These are phyloP conservation scores for Aurelia aurita complex sp. Pacific DNA, from an alignment of 30 jellyfish, hydroid and myxozoan species.

Conservation along the genomic window DNA sequence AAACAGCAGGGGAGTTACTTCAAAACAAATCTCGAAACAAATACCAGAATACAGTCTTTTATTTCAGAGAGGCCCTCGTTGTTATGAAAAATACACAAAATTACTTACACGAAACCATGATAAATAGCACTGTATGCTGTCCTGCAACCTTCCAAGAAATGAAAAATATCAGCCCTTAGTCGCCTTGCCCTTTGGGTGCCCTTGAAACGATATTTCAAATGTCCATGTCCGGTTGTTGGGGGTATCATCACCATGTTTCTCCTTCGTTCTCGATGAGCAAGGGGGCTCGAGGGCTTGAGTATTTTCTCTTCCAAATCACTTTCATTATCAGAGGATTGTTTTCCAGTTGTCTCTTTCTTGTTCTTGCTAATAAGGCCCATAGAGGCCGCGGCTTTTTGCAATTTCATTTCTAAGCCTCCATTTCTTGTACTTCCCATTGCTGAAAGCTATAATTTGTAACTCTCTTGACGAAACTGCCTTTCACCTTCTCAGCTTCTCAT, in stretches of 20 bases:
- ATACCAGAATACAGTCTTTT: too few species aligned
- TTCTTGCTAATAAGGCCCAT: slow-evolving; percentile 31
- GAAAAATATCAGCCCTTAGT: slow-evolving; percentile 59
- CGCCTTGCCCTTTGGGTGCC: slow-evolving; percentile 46
- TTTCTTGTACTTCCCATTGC: slow-evolving; percentile 42
- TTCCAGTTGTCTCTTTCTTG: slow-evolving; percentile 1
- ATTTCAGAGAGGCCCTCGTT: too few species aligned
- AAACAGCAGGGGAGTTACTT: too few species aligned
- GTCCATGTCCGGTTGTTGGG: slow-evolving; percentile 24
- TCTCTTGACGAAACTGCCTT: slow-evolving; percentile 9
- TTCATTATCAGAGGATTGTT: slow-evolving; percentile 23
- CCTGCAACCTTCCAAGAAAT: slow-evolving; percentile 66
- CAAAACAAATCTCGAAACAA: too few species aligned
- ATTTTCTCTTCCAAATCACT: slow-evolving; percentile 53
- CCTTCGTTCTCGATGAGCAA: slow-evolving; percentile 2
- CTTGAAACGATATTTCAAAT: slow-evolving; percentile 18
- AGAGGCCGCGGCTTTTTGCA: slow-evolving; percentile 39
- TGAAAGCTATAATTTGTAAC: neutral
- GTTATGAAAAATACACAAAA: too few species aligned
- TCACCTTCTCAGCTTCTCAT: too few species aligned
- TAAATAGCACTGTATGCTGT: slow-evolving; percentile 38
- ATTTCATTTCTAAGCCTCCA: slow-evolving; percentile 49
- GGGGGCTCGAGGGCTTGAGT: slow-evolving; percentile 46
- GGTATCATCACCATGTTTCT: slow-evolving; percentile 1
- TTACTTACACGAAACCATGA: slow-evolving; percentile 66